A percentile compares a stretch with the other conserved stretches of the same genome.
phyloP scores from a whole-genome alignment of 2,797 vertebrate species.

The Acropternis orthonyx region DNA sequence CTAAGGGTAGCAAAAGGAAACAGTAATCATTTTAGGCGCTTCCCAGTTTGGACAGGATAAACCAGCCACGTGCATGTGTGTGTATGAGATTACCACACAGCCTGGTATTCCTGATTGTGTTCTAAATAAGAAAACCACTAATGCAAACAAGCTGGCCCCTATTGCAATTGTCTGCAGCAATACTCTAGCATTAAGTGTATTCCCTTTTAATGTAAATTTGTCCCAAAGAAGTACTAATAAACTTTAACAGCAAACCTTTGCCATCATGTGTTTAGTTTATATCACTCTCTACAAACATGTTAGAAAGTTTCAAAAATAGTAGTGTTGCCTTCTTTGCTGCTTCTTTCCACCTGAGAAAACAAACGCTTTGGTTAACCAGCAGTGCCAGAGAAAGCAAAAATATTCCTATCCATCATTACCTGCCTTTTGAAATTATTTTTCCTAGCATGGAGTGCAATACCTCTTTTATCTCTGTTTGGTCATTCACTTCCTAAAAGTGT shows the following conservation, averaged over 20 bases:
- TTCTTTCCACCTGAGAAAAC: not conserved
- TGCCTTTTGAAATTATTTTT: not conserved
- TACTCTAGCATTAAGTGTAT: not conserved
- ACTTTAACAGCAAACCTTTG: not conserved
- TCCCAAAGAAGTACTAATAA: conserved; percentile 4
- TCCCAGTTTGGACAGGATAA: not conserved
- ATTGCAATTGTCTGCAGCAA: conserved; percentile 23
- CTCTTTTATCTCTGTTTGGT: conserved; percentile 1
- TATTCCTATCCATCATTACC: not conserved
- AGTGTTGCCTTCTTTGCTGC: not conserved
- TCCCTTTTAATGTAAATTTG: not conserved
- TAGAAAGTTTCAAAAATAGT: not conserved
- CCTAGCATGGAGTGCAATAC: not conserved
- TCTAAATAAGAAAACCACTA: conserved; percentile 61
- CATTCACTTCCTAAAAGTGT: not conserved
- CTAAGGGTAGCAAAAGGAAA: conserved; percentile 6
- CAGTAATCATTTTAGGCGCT: conserved; percentile 21
- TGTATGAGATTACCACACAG: not conserved
- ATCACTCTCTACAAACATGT: not conserved
- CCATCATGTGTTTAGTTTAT: not conserved
- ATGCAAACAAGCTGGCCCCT: conserved; percentile 13
- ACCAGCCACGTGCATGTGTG: rapidly evolving
- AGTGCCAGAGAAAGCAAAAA: conserved; percentile 7
- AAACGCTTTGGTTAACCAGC: not conserved
- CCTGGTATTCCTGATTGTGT: conserved; percentile 3